Base-by-base conservation (phyloP, 2,888 invertebrate species). In the Augochlorella aurata region DNA sequence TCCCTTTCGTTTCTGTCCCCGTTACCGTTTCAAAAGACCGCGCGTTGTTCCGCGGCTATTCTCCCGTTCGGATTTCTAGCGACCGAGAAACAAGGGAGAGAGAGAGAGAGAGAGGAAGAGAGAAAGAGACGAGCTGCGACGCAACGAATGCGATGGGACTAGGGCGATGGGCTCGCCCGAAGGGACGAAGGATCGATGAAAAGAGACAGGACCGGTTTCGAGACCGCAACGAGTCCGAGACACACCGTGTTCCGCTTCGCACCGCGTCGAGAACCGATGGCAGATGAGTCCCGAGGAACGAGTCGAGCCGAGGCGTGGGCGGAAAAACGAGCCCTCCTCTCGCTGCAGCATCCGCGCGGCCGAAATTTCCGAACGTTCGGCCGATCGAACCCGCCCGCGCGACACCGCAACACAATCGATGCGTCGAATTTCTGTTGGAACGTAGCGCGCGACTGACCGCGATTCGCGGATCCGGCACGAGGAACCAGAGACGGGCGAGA, bases 401-500 rank as follows among this genome's bases (percentile, higher is more conserved):
- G 29, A 29, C 29, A 29, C 38, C 38, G 38, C 38, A 7, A 38
- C 38, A 7, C 38, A 7, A 38, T 38, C 38, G 38, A 38, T 5
- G 38, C 38, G 61, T 61, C 24, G 54, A 58, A 58, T 58, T 58
- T 21, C 54, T 14, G 21, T 58, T 7, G 54, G 54, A 54, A 54
- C 54, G 54, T 38, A 38, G 54, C 54, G 24, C 54, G 54, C 54
- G 70, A 38, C 29, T 71, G 65, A 44, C 68, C 58, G 71, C 61
- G 73, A 65, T 77, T 65, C 70, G 14, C 70, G 47, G 66, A 71
- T 71, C n/a, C 76, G 45, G 45, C 21, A 18, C 58, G 29, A 67
- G 71, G 67, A 77, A 67, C 54, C 54, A 24, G n/a, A 63, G 81
- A 80, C 68, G 74, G 71, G 65, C 73, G 75, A 85, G 76, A 18